Evolutionary conservation across 2,797 vertebrate species (phyloP).

Genomic region (Falco berigora): DNA sequence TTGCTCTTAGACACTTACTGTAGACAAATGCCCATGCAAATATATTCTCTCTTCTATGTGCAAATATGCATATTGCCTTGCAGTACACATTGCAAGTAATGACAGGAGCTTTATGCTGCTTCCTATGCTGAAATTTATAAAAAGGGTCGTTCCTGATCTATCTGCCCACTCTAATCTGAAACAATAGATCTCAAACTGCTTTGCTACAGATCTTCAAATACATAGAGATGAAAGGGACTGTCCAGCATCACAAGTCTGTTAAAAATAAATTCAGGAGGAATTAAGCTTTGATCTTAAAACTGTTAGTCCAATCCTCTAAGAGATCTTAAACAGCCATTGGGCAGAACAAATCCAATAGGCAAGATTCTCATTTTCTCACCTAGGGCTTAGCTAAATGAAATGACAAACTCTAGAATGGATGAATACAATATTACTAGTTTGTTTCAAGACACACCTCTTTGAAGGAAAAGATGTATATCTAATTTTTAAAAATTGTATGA

Average conservation of each 20-base stretch:
- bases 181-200: neutral
- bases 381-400: neutral
- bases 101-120: neutral
- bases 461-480: neutral
- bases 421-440: neutral
- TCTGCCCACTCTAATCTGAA: neutral
- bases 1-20: neutral
- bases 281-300: neutral
- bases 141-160: neutral
- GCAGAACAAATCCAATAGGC: neutral
- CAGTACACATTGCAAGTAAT: neutral
- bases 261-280: neutral
- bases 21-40: neutral
- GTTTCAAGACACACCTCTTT: neutral
- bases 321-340: neutral
- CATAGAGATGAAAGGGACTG: neutral
- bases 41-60: neutral
- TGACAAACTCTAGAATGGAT: neutral
- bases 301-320: neutral
- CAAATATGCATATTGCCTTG: neutral
- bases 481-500: neutral
- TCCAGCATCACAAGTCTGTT: neutral
- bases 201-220: slow-evolving; percentile 8
- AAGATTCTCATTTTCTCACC: neutral
- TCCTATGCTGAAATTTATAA: neutral